phyloP scores from a whole-genome alignment of 2,113 vertebrate genomes.

The Passer montanus region DNA sequence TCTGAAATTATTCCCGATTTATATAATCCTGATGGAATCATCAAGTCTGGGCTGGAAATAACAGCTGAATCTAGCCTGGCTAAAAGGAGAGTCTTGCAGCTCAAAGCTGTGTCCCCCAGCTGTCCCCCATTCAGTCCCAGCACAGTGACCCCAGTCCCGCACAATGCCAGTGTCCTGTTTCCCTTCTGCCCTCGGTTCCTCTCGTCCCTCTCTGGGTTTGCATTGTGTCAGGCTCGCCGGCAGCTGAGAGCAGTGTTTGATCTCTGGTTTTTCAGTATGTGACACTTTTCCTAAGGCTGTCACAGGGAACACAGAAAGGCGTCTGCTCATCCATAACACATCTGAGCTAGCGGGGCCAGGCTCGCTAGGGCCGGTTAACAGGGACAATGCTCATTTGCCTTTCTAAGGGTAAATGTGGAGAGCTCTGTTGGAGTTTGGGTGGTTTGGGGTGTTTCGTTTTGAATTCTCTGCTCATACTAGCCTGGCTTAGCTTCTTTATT shows the following conservation, averaged over 20 bases:
- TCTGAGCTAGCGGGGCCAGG: neutral
- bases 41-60: neutral
- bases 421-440: neutral
- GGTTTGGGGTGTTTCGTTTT: neutral
- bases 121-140: neutral
- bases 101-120: neutral
- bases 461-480: neutral
- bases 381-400: neutral
- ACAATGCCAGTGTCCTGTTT: neutral
- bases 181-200: neutral
- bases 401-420: neutral
- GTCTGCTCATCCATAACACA: neutral
- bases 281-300: neutral
- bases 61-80: neutral
- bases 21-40: neutral
- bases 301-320: neutral
- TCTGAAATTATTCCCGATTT: neutral
- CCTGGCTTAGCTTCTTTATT: neutral
- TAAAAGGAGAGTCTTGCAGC: neutral
- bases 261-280: neutral
- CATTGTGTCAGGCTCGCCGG: neutral
- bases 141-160: neutral
- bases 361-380: neutral
- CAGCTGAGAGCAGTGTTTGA: neutral
- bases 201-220: neutral